Base-by-base conservation (phyloP, 2,113 vertebrate species). In the Corapipo altera region DNA sequence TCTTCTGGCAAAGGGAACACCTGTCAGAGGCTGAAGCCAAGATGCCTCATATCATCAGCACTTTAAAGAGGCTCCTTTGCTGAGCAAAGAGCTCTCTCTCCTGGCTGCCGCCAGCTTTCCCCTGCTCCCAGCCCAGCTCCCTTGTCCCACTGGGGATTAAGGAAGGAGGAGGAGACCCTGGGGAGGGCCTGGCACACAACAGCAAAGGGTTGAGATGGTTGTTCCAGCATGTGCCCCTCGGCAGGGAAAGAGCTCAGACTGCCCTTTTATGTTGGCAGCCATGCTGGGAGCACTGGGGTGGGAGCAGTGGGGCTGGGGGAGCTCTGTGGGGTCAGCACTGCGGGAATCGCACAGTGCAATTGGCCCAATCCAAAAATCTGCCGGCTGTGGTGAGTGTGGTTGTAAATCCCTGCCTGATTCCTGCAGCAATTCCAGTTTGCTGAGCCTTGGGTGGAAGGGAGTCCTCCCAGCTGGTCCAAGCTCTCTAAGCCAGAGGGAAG, bases 61-160 rank as follows among this genome's bases (percentile, higher is more conserved):
- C 48, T 91, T 91, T 3, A 12, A 73, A 72, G 61, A 73, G 35
- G 51, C 67, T 91, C 59, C 71, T 89, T 95, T 55, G 94, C 90
- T 90, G 69, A 95, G 93, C 81, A 35, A 43, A 96, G 94, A 96
- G 96, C 95, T 96, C 94, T 96, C 95, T 67, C 96, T 95, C 94
- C 94, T 94, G 94, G 95, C 91, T 97, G 94, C 57, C 86, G 21
- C 4, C 32, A 13, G 88, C 46, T 85, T 88, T 85, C 81, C 74
- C 73, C 70, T 27, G 66, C 62, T 90, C 72, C 3, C 11, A 15
- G 37, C 54, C 18, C 79, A 67, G 69, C 51, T 84, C 37, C 30
- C 19, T 37, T 41, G 33, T 58, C 83, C 88, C 73, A 23, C 17
- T 10, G 8, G 44, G 54, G 54, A 37, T 69, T 71, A 16, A 83